Conservation (phyloP, 2,113 vertebrate species). For the Notechis scutatus region DNA sequence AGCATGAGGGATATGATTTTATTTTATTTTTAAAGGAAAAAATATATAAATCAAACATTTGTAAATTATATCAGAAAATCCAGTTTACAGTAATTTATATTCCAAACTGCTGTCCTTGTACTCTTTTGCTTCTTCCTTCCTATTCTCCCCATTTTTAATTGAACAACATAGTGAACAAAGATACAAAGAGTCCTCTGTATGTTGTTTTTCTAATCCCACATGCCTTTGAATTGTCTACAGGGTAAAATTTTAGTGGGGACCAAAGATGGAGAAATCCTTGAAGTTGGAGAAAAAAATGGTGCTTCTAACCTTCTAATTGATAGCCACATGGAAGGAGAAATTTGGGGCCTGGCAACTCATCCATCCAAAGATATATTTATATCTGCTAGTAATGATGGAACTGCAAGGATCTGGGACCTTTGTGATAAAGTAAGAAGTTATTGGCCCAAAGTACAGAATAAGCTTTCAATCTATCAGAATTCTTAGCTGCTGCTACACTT, state of each 20-base stretch:
- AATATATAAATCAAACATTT: not conserved
- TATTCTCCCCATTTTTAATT: not conserved
- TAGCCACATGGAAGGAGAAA: constrained; percentile 91
- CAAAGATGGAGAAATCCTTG: constrained; percentile 96
- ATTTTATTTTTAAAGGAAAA: not conserved
- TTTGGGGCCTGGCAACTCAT: constrained; percentile 93
- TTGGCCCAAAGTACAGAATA: rapidly evolving
- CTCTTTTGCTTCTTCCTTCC: not conserved
- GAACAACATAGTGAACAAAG: not conserved
- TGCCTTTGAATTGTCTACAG: constrained; percentile 59
- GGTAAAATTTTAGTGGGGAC: constrained; percentile 97
- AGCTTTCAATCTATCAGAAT: not conserved
- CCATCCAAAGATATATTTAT: constrained; percentile 92
- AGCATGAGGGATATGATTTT: not conserved
- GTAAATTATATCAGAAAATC: not conserved
- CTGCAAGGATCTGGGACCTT: constrained; percentile 94
- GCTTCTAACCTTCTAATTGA: constrained; percentile 95
- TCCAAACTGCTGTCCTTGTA: not conserved
- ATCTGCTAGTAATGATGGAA: constrained; percentile 91
- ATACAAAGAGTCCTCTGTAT: not conserved
- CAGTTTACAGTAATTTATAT: not conserved
- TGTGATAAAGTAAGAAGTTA: constrained; percentile 81
- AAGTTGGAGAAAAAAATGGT: constrained; percentile 97
- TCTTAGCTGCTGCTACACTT: not conserved
- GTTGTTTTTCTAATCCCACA: not conserved